These are phyloP conservation scores for Cistogaster globosa DNA, from an alignment of 2,888 invertebrate genomes.

Conservation along the genomic window DNA sequence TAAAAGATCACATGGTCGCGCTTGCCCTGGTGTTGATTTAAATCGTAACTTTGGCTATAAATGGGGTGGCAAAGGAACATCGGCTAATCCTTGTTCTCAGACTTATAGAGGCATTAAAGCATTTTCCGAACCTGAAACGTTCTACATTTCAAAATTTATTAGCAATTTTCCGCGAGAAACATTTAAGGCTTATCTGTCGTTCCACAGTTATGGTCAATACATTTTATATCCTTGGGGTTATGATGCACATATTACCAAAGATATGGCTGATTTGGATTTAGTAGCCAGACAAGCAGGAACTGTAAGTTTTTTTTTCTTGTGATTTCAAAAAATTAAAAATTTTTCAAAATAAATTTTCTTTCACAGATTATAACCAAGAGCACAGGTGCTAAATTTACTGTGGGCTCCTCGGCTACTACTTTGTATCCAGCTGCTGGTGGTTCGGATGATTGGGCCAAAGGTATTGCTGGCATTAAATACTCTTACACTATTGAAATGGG, in stretches of 20 bases:
- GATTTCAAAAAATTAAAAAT: neutral
- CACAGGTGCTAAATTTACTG: conserved; percentile 86
- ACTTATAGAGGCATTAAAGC: conserved; percentile 90
- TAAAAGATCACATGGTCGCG: conserved; percentile 84
- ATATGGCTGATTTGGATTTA: conserved; percentile 87
- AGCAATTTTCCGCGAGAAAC: conserved; percentile 83
- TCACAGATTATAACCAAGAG: conserved; percentile 78
- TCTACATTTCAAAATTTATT: conserved; percentile 86
- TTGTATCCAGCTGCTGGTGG: conserved; percentile 92
- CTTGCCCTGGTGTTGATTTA: conserved; percentile 90
- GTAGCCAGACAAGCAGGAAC: conserved; percentile 88
- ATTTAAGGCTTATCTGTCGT: conserved; percentile 89
- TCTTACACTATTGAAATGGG: conserved; percentile 94
- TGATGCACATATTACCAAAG: conserved; percentile 88
- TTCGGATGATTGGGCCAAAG: conserved; percentile 96
- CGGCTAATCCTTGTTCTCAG: conserved; percentile 91
- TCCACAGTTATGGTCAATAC: conserved; percentile 94
- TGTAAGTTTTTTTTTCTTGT: conserved; percentile 82
- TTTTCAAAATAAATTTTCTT: neutral
- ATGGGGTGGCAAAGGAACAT: conserved; percentile 94
- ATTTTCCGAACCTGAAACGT: conserved; percentile 94
- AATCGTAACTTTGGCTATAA: conserved; percentile 95
- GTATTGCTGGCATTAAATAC: conserved; percentile 91
- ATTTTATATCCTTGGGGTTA: conserved; percentile 95
- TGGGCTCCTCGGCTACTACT: conserved; percentile 90